These are phyloP conservation scores for Motacilla tschutschensis DNA, from an alignment of 2,113 vertebrate species.

Conservation along the genomic window DNA sequence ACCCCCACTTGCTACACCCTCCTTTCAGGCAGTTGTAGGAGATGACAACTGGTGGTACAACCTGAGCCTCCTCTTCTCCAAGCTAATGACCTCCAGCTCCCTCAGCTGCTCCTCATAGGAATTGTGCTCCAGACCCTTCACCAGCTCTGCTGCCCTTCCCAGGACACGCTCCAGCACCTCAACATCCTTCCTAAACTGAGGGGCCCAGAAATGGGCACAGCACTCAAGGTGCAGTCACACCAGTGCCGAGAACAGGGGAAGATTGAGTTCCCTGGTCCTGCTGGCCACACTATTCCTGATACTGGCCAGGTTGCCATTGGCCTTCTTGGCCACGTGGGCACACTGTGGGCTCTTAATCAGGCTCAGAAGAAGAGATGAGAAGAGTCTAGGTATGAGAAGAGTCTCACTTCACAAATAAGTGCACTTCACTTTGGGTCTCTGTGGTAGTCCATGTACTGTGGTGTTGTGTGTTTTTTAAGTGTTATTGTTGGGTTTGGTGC, in stretches of 20 bases:
- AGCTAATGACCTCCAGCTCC: background rate
- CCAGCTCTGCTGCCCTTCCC: background rate
- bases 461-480: too few relatives aligned
- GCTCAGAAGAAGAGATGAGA: background rate
- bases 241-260: background rate
- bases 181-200: background rate
- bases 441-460: rapidly evolving
- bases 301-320: too few relatives aligned
- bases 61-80: background rate
- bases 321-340: background rate
- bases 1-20: background rate
- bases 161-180: background rate
- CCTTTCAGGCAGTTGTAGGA: background rate
- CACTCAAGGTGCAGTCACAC: rapidly evolving
- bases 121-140: background rate
- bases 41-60: too few relatives aligned
- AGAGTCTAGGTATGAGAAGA: background rate
- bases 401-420: background rate
- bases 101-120: background rate
- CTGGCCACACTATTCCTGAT: background rate
- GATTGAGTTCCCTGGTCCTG: background rate
- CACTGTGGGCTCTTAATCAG: background rate
- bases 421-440: background rate
- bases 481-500: too few relatives aligned
- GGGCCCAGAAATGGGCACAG: background rate